Evolutionary conservation across 2,888 invertebrate genomes (phyloP), one percentile per base, ranked within the genome.

Genomic region (Zaprionus bogoriensis): DNA sequence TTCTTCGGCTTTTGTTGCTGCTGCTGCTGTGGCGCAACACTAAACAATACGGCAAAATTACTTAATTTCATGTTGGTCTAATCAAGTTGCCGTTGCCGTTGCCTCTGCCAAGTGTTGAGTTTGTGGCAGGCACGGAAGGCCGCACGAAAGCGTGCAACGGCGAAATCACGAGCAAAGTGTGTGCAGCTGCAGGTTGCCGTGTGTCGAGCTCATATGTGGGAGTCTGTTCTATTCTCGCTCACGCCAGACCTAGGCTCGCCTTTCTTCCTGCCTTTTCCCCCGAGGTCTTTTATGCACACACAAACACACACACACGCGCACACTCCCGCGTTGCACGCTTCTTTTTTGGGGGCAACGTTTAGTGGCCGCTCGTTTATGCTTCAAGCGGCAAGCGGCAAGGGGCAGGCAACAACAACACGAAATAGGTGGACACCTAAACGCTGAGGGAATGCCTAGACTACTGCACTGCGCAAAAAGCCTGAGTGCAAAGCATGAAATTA

Each of bases 21-120:
- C 48, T 50, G 41, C 23, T 23, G 22, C 20, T 46, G 20, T 50
- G 59, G 44, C 39, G 80, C 36, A 74, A 62, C 64, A 71, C 84
- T 83, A 81, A 81, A 86, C 87, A 81, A 81, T 86, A 77, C 65
- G 47, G 57, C 64, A 38, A 82, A 83, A 83, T 87, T 87, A 72
- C 84, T 87, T 87, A 85, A 85, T 87, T 85, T 87, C 74, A 84
- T 85, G 83, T 81, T 84, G 77, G 85, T 84, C 77, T 81, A 87
- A 87, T 87, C 88, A 87, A 87, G 82, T 87, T 87, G 79, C 72
- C 81, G 77, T 76, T 84, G 74, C 84, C 64, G 69, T 44, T 55
- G 44, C 50, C 39, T 25, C 12, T 12, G 28, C 38, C 25, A 12
- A 20, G n/a, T 27, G 14, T 17, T 12, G 44, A 30, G 55, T 47